Percentiles rank a stretch among this genome's conserved stretches.
Conservation (phyloP, 2,113 vertebrate species). For the Apodemus speciosus region DNA sequence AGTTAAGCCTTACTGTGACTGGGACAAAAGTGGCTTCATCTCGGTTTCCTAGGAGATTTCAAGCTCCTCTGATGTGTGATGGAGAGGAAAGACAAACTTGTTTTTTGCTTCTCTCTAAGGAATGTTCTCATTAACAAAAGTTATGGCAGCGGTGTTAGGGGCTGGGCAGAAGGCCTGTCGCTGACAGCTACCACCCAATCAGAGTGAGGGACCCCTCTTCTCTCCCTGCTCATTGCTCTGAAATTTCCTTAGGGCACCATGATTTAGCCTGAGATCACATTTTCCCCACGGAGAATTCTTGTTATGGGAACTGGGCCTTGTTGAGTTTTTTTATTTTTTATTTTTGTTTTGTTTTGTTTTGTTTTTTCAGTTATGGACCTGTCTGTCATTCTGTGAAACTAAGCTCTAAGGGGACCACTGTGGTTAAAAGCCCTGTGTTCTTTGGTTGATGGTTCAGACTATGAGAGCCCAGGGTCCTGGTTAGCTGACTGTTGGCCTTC, state of each 20-base stretch:
- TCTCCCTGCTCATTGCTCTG: background rate
- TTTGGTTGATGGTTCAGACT: no score
- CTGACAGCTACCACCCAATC: no score
- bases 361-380: background rate
- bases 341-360: no score
- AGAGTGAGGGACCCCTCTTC: background rate
- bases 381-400: background rate
- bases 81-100: background rate
- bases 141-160: background rate
- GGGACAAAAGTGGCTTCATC: background rate
- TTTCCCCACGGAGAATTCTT: background rate
- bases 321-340: background rate
- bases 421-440: background rate
- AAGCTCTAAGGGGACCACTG: background rate
- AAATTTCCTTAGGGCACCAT: background rate
- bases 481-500: no score
- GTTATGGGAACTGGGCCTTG: background rate
- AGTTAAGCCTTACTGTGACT: background rate
- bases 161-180: background rate
- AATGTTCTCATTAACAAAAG: slow-evolving; percentile 23
- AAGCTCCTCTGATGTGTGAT: background rate
- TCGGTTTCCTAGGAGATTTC: background rate
- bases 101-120: background rate
- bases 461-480: no score
- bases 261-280: background rate